phyloP scores from a whole-genome alignment of 1,140 invertebrate genomes.

The Drosophila navojoa region DNA sequence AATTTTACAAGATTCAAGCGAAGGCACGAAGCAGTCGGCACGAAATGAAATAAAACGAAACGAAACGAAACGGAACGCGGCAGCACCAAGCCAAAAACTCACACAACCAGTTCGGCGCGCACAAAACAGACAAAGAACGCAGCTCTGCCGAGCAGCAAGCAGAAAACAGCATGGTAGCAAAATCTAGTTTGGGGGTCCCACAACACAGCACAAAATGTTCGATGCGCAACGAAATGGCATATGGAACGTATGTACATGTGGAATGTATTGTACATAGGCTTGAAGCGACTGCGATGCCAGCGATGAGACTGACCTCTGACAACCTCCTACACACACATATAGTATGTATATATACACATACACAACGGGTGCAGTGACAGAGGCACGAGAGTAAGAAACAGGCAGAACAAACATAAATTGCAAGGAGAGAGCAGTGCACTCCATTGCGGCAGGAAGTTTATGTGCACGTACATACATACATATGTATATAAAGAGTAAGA shows the following conservation, averaged over 20 bases:
- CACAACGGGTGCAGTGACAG: slow-evolving; percentile 17
- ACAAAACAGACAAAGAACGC: slow-evolving; percentile 65
- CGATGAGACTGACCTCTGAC: slow-evolving; percentile 81
- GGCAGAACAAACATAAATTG: slow-evolving; percentile 66
- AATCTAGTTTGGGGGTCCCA: slow-evolving; percentile 73
- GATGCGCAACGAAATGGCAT: slow-evolving; percentile 64
- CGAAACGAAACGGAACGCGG: slow-evolving; percentile 34
- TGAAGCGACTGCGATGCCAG: slow-evolving; percentile 58
- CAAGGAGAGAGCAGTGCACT: slow-evolving; percentile 75
- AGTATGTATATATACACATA: slow-evolving; percentile 1
- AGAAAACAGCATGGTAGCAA: slow-evolving; percentile 45
- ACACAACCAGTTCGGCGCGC: slow-evolving; percentile 72
- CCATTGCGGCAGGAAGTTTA: slow-evolving; percentile 50
- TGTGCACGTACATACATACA: background rate
- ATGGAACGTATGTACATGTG: slow-evolving; percentile 54
- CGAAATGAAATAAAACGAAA: slow-evolving; percentile 28
- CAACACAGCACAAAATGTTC: slow-evolving; percentile 51
- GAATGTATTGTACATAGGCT: slow-evolving; percentile 57
- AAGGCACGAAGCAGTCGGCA: slow-evolving; percentile 16
- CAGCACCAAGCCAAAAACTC: slow-evolving; percentile 62
- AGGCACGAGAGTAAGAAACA: slow-evolving; percentile 40
- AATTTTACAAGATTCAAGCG: slow-evolving; percentile 72
- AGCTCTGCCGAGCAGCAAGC: slow-evolving; percentile 15
- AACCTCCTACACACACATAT: slow-evolving; percentile 73
- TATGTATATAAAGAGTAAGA: slow-evolving; percentile 19